Percentiles rank a stretch among this genome's conserved stretches.
phyloP scores from a whole-genome alignment of 2,113 vertebrate genomes.

The Oriolus oriolus region DNA sequence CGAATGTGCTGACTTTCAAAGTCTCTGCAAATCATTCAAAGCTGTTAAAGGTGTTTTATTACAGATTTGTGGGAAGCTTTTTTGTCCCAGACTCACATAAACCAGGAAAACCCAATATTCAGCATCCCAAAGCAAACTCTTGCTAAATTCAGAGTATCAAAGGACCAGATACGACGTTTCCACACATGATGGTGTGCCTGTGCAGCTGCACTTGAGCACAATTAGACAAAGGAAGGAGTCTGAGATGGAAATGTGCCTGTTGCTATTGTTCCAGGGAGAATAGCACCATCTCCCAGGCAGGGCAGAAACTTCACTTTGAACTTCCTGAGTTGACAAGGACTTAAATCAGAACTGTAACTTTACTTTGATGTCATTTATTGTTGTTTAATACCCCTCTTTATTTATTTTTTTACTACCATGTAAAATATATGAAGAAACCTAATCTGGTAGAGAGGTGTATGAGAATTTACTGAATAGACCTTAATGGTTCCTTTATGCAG shows the following conservation, averaged over 20 bases:
- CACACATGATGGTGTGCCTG: not conserved
- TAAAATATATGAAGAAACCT: slow-evolving; percentile 41
- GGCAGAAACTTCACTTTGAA: slow-evolving; percentile 37
- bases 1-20: not conserved
- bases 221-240: not conserved
- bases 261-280: slow-evolving; percentile 5
- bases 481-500: slow-evolving; percentile 40
- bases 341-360: slow-evolving; percentile 33
- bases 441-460: slow-evolving; percentile 27
- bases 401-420: slow-evolving; percentile 40
- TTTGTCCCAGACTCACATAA: not conserved
- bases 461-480: slow-evolving; percentile 9
- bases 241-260: not conserved
- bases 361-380: slow-evolving; percentile 50
- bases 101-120: not conserved
- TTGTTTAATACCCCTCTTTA: slow-evolving; percentile 33
- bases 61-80: not conserved
- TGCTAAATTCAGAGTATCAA: not conserved
- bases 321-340: slow-evolving; percentile 37
- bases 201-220: not conserved
- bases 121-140: not conserved
- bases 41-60: not conserved
- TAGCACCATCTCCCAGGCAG: not conserved
- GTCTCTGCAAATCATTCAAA: not conserved
- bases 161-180: not conserved